phyloP scores from a whole-genome alignment of 53 echinoderm and acorn worm species.

The Apostichopus leukothele region DNA sequence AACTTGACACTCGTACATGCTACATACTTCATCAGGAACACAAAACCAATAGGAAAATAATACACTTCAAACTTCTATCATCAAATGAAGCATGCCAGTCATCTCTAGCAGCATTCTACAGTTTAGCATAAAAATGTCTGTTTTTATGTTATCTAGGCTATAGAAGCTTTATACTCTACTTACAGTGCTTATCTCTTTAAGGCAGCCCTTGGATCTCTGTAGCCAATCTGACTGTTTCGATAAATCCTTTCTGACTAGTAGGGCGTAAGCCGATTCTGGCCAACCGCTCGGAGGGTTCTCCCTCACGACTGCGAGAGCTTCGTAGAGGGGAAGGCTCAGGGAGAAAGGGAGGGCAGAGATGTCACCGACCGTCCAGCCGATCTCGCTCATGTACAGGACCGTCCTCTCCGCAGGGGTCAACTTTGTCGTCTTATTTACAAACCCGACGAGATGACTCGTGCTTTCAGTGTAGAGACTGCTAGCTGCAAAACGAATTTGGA shows the following conservation, averaged over 20 bases:
- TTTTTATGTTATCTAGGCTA: too few species aligned
- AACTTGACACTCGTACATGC: too few species aligned
- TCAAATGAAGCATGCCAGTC: too few species aligned
- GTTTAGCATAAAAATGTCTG: too few species aligned
- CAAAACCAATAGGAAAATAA: too few species aligned
- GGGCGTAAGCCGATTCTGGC: slow-evolving; percentile 87
- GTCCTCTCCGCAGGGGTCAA: slow-evolving; percentile 68
- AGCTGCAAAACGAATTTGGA: neutral
- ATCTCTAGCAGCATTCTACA: too few species aligned
- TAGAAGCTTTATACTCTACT: neutral
- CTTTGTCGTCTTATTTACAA: slow-evolving; percentile 44
- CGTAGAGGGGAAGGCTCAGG: slow-evolving; percentile 74
- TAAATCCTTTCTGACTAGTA: slow-evolving; percentile 80
- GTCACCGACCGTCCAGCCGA: slow-evolving; percentile 66
- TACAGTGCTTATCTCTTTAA: slow-evolving; percentile 25
- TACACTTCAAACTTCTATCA: too few species aligned
- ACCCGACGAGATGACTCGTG: slow-evolving; percentile 26
- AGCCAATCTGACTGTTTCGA: slow-evolving; percentile 77
- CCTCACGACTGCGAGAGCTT: slow-evolving; percentile 66
- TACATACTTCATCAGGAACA: too few species aligned
- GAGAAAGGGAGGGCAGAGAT: slow-evolving; percentile 76
- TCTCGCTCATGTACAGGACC: slow-evolving; percentile 81
- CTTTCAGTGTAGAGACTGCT: neutral
- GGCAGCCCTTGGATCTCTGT: slow-evolving; percentile 44
- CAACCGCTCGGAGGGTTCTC: slow-evolving; percentile 81